A percentile compares a stretch with the other conserved stretches of the same genome.
Conservation (phyloP, 1,140 invertebrate genomes). For the Meteorus sp. region DNA sequence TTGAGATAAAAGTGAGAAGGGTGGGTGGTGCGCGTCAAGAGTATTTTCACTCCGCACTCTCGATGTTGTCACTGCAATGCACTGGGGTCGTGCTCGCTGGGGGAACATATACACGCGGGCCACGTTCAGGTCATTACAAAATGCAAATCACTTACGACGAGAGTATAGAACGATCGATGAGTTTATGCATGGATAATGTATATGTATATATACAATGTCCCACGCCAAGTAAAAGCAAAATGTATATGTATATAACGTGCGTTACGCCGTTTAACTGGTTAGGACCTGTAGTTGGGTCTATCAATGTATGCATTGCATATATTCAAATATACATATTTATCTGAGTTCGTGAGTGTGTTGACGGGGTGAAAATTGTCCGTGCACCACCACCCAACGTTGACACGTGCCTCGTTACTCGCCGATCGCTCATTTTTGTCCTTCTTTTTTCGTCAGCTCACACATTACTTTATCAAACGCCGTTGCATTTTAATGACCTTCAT, state of each 20-base stretch:
- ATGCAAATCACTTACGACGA: conserved; percentile 48
- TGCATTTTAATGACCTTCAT: too few species aligned
- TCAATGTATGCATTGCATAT: neutral
- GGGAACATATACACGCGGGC: neutral
- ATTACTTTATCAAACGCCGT: too few species aligned
- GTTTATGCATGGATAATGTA: conserved; percentile 33
- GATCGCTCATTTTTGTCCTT: conserved; percentile 30
- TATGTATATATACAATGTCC: too few species aligned
- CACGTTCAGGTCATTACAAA: conserved; percentile 44
- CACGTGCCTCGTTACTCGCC: conserved; percentile 47
- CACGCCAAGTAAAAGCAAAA: conserved; percentile 33
- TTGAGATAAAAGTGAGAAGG: too few species aligned
- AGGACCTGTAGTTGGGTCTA: conserved; percentile 26
- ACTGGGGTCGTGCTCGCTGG: neutral
- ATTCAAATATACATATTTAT: conserved; percentile 7
- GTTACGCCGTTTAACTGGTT: conserved; percentile 45
- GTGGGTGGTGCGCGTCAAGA: neutral
- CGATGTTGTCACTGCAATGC: conserved; percentile 29
- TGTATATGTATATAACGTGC: too few species aligned
- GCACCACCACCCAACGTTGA: conserved; percentile 30
- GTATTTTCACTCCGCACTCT: conserved; percentile 5
- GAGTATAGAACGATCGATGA: conserved; percentile 48
- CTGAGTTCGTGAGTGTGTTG: too few species aligned
- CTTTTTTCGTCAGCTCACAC: too few species aligned
- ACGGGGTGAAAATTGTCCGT: conserved; percentile 40